phyloP scores from a whole-genome alignment of 2,888 invertebrate genomes.

The Dioctria linearis region DNA sequence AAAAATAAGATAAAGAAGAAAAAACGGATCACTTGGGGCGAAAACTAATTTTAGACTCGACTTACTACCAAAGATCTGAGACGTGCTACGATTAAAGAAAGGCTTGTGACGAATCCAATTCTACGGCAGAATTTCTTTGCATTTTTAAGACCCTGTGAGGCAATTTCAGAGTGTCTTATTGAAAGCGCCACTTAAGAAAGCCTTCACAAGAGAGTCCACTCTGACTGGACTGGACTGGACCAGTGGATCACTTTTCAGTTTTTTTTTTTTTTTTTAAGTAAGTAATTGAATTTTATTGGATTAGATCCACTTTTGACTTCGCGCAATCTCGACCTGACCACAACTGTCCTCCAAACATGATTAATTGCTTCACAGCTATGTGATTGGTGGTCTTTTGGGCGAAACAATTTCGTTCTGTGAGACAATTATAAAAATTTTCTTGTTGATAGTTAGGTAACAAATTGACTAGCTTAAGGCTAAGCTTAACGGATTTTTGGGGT shows the following conservation, averaged over 20 bases:
- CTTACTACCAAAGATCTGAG: slow-evolving; percentile 25
- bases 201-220: neutral
- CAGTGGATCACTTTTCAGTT: slow-evolving; percentile 38
- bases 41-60: slow-evolving; percentile 38
- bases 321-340: slow-evolving; percentile 22
- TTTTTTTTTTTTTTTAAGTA: slow-evolving; percentile 28
- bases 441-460: slow-evolving; percentile 34
- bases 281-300: slow-evolving; percentile 54
- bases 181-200: slow-evolving; percentile 45
- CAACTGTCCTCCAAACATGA: slow-evolving; percentile 42
- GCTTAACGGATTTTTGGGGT: slow-evolving; percentile 38
- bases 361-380: slow-evolving; percentile 31
- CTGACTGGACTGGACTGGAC: neutral
- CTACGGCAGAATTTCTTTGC: slow-evolving; percentile 15
- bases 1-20: neutral
- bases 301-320: slow-evolving; percentile 48
- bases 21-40: slow-evolving; percentile 44
- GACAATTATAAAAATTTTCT: slow-evolving; percentile 48
- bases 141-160: slow-evolving; percentile 6
- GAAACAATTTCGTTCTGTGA: slow-evolving; percentile 18
- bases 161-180: neutral
- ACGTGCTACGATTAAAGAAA: slow-evolving; percentile 33
- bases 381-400: slow-evolving; percentile 13
- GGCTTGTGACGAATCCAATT: slow-evolving; percentile 48
- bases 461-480: slow-evolving; percentile 25